These are phyloP conservation scores for Nothocercus nigrocapillus DNA, from an alignment of 2,113 vertebrate genomes.

Conservation along the genomic window DNA sequence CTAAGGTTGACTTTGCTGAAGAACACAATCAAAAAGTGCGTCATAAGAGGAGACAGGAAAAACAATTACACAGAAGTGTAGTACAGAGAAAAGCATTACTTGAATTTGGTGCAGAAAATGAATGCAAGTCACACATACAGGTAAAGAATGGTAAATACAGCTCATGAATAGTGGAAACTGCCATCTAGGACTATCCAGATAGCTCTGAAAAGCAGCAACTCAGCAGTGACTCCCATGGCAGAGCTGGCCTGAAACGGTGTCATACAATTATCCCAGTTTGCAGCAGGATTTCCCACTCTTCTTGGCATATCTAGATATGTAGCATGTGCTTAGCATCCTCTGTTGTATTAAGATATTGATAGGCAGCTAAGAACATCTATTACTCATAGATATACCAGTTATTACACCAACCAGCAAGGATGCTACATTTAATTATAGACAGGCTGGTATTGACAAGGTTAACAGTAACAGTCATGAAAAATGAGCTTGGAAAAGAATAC, in stretches of 20 bases:
- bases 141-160: neutral
- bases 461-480: neutral
- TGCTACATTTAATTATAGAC: neutral
- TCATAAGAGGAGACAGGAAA: neutral
- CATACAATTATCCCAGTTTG: neutral
- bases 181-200: neutral
- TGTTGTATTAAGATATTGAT: neutral
- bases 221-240: neutral
- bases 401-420: neutral
- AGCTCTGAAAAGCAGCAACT: neutral
- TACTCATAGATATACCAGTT: neutral
- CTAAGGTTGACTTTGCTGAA: neutral
- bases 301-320: rapidly evolving
- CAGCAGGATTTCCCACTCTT: neutral
- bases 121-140: neutral
- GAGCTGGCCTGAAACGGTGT: neutral
- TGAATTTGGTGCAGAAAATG: neutral
- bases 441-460: neutral
- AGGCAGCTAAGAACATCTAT: neutral
- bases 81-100: neutral
- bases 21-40: neutral
- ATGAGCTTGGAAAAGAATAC: neutral
- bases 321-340: neutral
- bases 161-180: neutral
- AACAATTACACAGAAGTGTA: neutral